These are phyloP conservation scores for Luidia sarsii DNA, from an alignment of 53 echinoderm and acorn worm genomes.

Conservation along the genomic window DNA sequence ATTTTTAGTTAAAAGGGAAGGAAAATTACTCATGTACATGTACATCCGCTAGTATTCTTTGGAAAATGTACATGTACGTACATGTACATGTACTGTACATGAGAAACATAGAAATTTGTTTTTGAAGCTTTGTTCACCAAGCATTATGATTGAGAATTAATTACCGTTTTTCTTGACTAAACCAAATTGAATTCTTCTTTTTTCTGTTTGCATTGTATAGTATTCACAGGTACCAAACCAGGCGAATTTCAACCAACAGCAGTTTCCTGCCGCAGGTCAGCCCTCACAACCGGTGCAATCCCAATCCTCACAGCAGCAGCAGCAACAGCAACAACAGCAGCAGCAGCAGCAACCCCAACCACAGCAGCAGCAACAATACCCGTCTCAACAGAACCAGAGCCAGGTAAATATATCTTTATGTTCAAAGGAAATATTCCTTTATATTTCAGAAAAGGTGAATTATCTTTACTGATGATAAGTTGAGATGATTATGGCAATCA, in stretches of 20 bases:
- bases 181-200: too few species aligned
- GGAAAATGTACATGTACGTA: too few species aligned
- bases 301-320: constrained; percentile 26
- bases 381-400: constrained; percentile 24
- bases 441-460: too few species aligned
- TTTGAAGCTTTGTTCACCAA: too few species aligned
- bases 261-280: constrained; percentile 36
- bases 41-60: too few species aligned
- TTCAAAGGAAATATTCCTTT: too few species aligned
- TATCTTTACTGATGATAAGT: neutral
- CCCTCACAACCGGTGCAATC: constrained; percentile 18
- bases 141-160: too few species aligned
- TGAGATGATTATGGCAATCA: neutral
- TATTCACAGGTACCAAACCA: constrained; percentile 40
- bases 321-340: constrained; percentile 29
- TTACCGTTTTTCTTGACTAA: too few species aligned
- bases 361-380: constrained; percentile 28
- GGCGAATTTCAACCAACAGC: constrained; percentile 12
- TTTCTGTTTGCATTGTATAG: neutral
- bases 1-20: too few species aligned
- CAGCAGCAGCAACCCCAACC: neutral
- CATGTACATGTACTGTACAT: too few species aligned
- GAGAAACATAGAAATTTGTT: too few species aligned
- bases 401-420: constrained; percentile 35
- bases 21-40: too few species aligned